These are phyloP conservation scores for Agonopterix alstromeriana DNA, from an alignment of 2,888 invertebrate genomes.

Conservation along the genomic window DNA sequence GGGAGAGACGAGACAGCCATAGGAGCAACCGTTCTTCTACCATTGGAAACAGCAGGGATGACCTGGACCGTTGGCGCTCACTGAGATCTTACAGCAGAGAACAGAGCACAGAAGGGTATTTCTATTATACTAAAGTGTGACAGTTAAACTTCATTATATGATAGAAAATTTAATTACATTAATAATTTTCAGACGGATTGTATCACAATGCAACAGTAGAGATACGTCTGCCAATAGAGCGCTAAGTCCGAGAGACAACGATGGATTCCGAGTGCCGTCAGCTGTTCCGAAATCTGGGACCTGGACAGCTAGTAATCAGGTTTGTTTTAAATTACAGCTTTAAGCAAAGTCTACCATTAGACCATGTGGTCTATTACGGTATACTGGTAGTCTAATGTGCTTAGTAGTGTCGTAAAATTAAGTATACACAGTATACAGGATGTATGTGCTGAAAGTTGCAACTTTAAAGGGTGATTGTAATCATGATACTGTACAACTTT, in stretches of 20 bases:
- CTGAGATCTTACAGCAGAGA: conserved; percentile 67
- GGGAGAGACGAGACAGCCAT: conserved; percentile 59
- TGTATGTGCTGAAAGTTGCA: too few species aligned
- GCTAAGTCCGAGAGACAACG: conserved; percentile 56
- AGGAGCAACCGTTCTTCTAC: conserved; percentile 66
- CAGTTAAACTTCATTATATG: not conserved
- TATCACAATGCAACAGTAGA: conserved; percentile 67
- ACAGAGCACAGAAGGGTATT: conserved; percentile 67
- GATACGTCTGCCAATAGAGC: conserved; percentile 58
- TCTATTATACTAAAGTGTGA: not conserved
- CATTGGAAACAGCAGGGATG: conserved; percentile 65
- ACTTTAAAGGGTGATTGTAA: too few species aligned
- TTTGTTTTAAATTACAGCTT: conserved; percentile 10
- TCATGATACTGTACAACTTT: too few species aligned
- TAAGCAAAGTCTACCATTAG: too few species aligned
- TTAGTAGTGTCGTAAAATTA: too few species aligned
- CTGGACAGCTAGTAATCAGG: conserved; percentile 53
- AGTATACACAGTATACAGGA: too few species aligned
- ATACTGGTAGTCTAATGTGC: too few species aligned
- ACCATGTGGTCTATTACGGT: too few species aligned
- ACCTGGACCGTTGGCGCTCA: conserved; percentile 66
- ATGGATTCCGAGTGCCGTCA: conserved; percentile 61
- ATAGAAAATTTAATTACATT: not conserved
- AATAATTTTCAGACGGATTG: conserved; percentile 52
- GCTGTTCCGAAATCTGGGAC: conserved; percentile 41